Evolutionary conservation across 1,140 invertebrate species (phyloP).

Genomic region (Brachionus manjavacas): DNA sequence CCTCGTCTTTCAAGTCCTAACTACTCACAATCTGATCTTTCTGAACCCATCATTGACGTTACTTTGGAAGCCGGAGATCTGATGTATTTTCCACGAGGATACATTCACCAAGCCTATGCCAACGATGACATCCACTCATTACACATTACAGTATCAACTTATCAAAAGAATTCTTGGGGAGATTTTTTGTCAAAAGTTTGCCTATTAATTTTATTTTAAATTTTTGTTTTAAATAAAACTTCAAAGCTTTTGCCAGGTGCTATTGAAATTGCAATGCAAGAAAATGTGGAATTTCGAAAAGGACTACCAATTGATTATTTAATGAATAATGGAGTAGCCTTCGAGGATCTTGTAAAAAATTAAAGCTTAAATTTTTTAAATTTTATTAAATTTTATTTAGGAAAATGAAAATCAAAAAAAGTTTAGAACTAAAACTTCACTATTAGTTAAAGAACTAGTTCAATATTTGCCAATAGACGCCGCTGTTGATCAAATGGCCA

Average conservation of each 20-base stretch:
- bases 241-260: slow-evolving; percentile 67
- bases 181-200: slow-evolving; percentile 65
- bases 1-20: slow-evolving; percentile 74
- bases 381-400: slow-evolving; percentile 44
- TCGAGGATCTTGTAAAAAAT: slow-evolving; percentile 35
- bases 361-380: background rate
- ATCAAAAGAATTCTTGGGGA: slow-evolving; percentile 81
- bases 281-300: slow-evolving; percentile 68
- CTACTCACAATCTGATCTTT: slow-evolving; percentile 70
- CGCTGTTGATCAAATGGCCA: slow-evolving; percentile 77
- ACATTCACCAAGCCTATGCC: slow-evolving; percentile 78
- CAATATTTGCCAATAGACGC: slow-evolving; percentile 70
- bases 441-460: slow-evolving; percentile 64
- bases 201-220: background rate
- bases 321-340: slow-evolving; percentile 64
- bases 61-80: slow-evolving; percentile 79
- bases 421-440: slow-evolving; percentile 63
- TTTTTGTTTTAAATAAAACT: slow-evolving; percentile 60
- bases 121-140: slow-evolving; percentile 73
- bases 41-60: slow-evolving; percentile 74
- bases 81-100: slow-evolving; percentile 81
- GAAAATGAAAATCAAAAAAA: slow-evolving; percentile 56
- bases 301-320: slow-evolving; percentile 76
- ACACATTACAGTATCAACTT: slow-evolving; percentile 84
- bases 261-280: slow-evolving; percentile 67